Conservation (phyloP, 2,888 invertebrate genomes). For the Dryocosmus kuriphilus region DNA sequence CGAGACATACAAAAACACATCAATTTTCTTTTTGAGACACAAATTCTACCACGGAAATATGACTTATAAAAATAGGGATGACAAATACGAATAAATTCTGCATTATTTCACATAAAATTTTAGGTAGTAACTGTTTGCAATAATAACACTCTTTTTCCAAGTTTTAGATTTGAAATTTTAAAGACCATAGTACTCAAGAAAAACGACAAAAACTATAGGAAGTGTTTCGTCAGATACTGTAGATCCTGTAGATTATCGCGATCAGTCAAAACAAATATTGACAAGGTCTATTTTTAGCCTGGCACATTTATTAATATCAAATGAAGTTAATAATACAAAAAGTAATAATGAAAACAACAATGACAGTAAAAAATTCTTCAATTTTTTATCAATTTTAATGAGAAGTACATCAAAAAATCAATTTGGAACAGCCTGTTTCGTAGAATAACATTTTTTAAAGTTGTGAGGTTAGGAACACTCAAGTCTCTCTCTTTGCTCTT, state of each 20-base stretch:
- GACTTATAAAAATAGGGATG: constrained; percentile 7
- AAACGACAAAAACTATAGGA: not conserved
- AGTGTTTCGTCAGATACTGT: no score
- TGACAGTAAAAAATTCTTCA: not conserved
- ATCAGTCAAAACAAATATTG: not conserved
- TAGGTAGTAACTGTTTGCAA: not conserved
- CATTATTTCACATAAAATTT: not conserved
- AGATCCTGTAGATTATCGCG: not conserved
- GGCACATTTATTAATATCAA: not conserved
- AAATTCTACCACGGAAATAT: constrained; percentile 1
- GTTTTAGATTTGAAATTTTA: not conserved
- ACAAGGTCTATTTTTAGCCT: not conserved
- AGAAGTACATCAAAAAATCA: not conserved
- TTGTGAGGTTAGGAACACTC: constrained; percentile 27
- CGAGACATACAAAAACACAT: no score
- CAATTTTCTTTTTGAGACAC: not conserved
- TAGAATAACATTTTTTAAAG: constrained; percentile 4
- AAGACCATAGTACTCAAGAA: not conserved
- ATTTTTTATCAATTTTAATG: not conserved
- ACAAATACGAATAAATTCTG: not conserved
- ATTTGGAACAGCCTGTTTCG: not conserved
- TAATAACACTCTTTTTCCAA: not conserved
- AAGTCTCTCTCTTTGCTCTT: not conserved
- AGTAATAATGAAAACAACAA: not conserved
- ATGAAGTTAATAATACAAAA: not conserved